Base-by-base conservation (phyloP, 2,888 invertebrate species). In the Thecocarcelia acutangulata region DNA sequence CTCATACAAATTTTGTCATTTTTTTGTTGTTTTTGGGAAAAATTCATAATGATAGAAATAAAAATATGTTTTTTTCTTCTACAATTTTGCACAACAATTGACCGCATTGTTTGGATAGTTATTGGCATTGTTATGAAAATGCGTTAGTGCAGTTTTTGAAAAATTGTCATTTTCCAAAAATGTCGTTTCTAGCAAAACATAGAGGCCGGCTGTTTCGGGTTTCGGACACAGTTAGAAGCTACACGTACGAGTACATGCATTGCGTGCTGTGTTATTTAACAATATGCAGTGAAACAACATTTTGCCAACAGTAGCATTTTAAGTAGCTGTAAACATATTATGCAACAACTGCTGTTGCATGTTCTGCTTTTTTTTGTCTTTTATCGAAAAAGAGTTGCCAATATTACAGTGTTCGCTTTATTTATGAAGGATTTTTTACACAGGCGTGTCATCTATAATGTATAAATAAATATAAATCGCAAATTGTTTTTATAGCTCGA, bases 241-340 rank as follows among this genome's bases (percentile, higher is more conserved):
- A 33, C 33, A 6, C 8, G 33, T 33, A 33, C 33, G 3, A 1
- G 33, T 33, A 33, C 56, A 70, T 54, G 40, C 44, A 80, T 82
- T 78, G 80, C 80, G 80, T 80, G 77, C 70, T 61, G 42, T 58
- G 50, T 21, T 24, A 13, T 54, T 72, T 15, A 37, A 40, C 48
- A 50, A 59, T 59, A 17, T 70, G 69, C 56, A 64, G 42, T 69
- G 21, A 13, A 50, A 48, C 69, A 77, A 59, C 48, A 56, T 61
- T 54, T 75, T 54, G 52, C 54, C 74, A 70, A 76, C 80, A 79
- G 78, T 72, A 76, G 74, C 76, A 77, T 80, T 69, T 59, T 54
- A 81, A 84, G 81, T 84, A 86, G 85, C 85, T 85, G 85, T 83
- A 84, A 85, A 86, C 84, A 85, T 78, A 86, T 86, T 85, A 86